Base-by-base conservation (phyloP, 2,888 invertebrate species). In the Timandra comae region DNA sequence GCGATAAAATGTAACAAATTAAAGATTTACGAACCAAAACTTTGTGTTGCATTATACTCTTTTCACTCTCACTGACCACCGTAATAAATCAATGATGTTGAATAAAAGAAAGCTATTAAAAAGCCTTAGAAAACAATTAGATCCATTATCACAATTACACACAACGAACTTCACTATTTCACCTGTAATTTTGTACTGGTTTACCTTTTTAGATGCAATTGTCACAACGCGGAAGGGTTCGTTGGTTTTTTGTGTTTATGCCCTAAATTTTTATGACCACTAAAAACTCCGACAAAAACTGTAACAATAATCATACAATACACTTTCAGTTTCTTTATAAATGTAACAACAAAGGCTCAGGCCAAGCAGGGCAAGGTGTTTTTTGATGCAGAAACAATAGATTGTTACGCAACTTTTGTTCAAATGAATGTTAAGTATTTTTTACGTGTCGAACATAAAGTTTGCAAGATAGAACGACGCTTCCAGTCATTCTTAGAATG, bases 261-360 rank as follows among this genome's bases (percentile, higher is more conserved):
- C 76, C 81, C 81, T 36, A 79, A 66, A 80, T 81, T 80, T 82
- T 82, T 82, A 80, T 70, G 68, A 57, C 68, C 60, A 64, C 68
- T 72, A 75, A 72, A 16, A 74, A 60, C 35, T 10, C 49, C 57
- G 58, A 57, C 75, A 76, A 77, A 77, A 75, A 76, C 40, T 38
- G 27, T 16, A 42, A 46, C 60, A 64, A 66, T 60, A 52, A 54
- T 57, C 42, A 39, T 54, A 82, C 85, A 84, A 82, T 78, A 53
- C 61, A 85, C 85, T 85, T 81, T 85, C 85, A 78, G 65, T 85
- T 85, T 85, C 85, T 80, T 78, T 85, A 84, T 84, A 82, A 82
- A 81, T 63, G 35, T 44, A 41, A 34, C 34, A 40, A 67, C 63
- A 76, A 80, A 63, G 46, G 36, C 38, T 46, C 38, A 38, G 46